Evolutionary conservation across 2,888 invertebrate genomes (phyloP).

Genomic region (Macaria notata): DNA sequence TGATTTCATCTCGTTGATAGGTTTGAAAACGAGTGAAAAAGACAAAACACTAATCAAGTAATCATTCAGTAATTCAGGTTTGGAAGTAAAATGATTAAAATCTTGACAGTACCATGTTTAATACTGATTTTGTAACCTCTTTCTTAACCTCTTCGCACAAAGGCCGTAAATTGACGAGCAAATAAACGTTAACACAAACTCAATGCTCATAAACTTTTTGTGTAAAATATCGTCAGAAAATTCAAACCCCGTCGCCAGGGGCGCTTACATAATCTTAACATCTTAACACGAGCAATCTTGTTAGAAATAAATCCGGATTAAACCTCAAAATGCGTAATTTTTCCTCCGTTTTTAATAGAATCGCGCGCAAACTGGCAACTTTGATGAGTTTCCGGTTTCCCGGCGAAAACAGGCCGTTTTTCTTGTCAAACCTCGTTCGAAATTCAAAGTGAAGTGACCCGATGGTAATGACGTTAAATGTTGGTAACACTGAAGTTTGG

Average conservation of each 20-base stretch:
- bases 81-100: too few species aligned
- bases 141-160: too few species aligned
- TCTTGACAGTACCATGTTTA: too few species aligned
- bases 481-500: conserved; percentile 14
- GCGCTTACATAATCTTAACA: conserved; percentile 12
- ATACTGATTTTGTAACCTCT: too few species aligned
- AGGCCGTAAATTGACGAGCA: too few species aligned
- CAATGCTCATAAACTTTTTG: neutral
- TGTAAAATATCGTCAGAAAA: neutral
- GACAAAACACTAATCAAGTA: too few species aligned
- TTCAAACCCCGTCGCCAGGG: conserved; percentile 3
- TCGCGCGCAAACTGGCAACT: conserved; percentile 13
- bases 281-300: conserved; percentile 14
- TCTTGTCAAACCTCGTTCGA: conserved; percentile 16
- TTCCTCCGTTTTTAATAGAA: conserved; percentile 12
- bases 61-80: too few species aligned
- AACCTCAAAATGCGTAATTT: conserved; percentile 8
- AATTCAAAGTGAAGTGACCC: conserved; percentile 31
- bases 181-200: neutral
- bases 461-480: conserved; percentile 38
- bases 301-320: conserved; percentile 16
- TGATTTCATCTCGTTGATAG: too few species aligned
- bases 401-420: conserved; percentile 14
- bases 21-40: too few species aligned
- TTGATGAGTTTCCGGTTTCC: conserved; percentile 19